Percentiles rank a stretch among this genome's conserved stretches.
These are phyloP conservation scores for Thelaira solivaga DNA, from an alignment of 2,888 invertebrate species.

Conservation along the genomic window DNA sequence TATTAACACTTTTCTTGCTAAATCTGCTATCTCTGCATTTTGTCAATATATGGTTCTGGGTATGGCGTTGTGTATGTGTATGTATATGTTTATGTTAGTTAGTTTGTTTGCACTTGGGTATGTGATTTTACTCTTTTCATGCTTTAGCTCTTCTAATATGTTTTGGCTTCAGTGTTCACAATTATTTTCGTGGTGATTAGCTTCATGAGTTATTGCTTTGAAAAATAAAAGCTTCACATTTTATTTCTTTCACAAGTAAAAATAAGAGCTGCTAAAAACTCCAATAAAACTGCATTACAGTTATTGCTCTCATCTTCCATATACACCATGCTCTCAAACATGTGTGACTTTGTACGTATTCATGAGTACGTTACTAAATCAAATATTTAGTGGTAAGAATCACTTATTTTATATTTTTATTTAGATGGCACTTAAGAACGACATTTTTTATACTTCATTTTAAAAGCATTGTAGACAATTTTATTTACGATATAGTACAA, in stretches of 20 bases:
- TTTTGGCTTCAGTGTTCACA: conserved; percentile 65
- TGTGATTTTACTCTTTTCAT: conserved; percentile 15
- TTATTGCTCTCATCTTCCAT: conserved; percentile 24
- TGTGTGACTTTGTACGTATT: not conserved
- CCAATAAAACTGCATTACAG: conserved; percentile 50
- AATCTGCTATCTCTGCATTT: conserved; percentile 30
- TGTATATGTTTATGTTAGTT: too few relatives aligned
- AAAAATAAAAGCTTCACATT: conserved; percentile 52
- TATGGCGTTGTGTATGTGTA: too few relatives aligned
- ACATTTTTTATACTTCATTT: not conserved
- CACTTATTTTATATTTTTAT: conserved; percentile 46
- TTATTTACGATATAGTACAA: conserved; percentile 40
- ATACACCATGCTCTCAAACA: not conserved
- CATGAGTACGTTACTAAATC: conserved; percentile 4
- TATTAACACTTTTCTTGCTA: not conserved
- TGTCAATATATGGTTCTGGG: not conserved
- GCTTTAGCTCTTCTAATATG: conserved; percentile 7
- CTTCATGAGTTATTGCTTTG: conserved; percentile 72
- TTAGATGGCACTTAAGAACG: conserved; percentile 38
- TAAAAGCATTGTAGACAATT: not conserved
- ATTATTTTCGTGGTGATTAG: conserved; percentile 76
- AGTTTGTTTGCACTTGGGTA: too few relatives aligned
- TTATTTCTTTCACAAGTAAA: conserved; percentile 27
- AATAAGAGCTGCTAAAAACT: not conserved
- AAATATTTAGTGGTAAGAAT: conserved; percentile 39